Evolutionary conservation across 2,888 invertebrate species (phyloP).

Genomic region (Melinaea marsaeus): DNA sequence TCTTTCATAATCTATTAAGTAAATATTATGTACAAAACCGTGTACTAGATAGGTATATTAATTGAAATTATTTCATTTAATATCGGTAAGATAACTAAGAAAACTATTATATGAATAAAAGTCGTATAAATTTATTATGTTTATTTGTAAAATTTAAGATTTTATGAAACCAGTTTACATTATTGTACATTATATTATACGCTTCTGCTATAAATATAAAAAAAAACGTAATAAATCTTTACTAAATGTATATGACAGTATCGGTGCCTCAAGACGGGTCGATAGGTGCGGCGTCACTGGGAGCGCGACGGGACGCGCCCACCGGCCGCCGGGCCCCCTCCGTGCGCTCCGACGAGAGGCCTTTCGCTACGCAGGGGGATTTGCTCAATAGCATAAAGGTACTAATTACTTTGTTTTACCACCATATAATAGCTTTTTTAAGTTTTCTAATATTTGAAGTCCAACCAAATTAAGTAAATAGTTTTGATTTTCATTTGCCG

Average conservation of each 20-base stretch:
- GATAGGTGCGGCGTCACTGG: constrained; percentile 55
- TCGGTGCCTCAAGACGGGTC: constrained; percentile 46
- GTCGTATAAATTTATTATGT: too few species aligned
- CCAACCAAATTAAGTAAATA: too few species aligned
- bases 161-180: too few species aligned
- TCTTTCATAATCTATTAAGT: too few species aligned
- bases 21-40: too few species aligned
- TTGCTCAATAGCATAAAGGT: constrained; percentile 70
- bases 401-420: background rate
- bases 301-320: constrained; percentile 55
- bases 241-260: constrained; percentile 32
- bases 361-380: constrained; percentile 76
- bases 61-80: too few species aligned
- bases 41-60: too few species aligned
- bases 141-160: too few species aligned
- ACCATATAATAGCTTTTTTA: background rate
- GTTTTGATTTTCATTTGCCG: too few species aligned
- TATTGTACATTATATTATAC: too few species aligned
- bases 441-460: background rate
- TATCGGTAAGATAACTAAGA: too few species aligned
- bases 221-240: constrained; percentile 12
- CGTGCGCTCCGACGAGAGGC: constrained; percentile 63
- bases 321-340: constrained; percentile 53
- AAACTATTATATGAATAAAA: too few species aligned
- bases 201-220: background rate